These are phyloP conservation scores for Clunio marinus DNA, from an alignment of 2,888 invertebrate genomes.

Conservation along the genomic window DNA sequence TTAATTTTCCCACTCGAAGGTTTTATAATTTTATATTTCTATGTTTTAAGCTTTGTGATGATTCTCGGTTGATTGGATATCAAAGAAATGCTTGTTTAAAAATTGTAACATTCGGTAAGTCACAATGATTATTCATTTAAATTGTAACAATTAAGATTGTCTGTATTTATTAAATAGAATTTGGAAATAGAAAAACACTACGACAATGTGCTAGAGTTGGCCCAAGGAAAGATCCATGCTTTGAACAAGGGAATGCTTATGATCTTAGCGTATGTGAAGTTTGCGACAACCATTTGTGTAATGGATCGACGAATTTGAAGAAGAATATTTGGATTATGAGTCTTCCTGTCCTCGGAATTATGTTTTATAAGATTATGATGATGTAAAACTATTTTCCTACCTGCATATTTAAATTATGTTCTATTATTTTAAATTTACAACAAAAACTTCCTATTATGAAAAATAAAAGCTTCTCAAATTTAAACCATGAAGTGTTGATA, in stretches of 20 bases:
- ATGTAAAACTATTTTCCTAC: too few species aligned
- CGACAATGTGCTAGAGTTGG: conserved; percentile 26
- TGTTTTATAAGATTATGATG: too few species aligned
- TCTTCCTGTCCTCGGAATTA: not conserved
- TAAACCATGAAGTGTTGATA: too few species aligned
- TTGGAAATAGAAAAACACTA: conserved; percentile 33
- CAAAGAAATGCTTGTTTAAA: conserved; percentile 22
- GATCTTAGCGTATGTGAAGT: conserved; percentile 30
- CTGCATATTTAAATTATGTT: too few species aligned
- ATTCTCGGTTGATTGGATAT: conserved; percentile 25
- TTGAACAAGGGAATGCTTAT: conserved; percentile 13
- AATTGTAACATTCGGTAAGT: conserved; percentile 30
- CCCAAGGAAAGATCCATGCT: conserved; percentile 32
- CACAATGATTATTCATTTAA: not conserved
- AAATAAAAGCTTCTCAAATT: too few species aligned
- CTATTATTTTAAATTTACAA: too few species aligned
- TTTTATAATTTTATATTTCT: not conserved
- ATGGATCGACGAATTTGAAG: conserved; percentile 8
- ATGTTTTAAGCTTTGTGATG: conserved; percentile 21
- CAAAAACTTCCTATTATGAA: too few species aligned
- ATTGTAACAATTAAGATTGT: not conserved
- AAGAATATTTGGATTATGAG: not conserved
- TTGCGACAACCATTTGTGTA: conserved; percentile 34
- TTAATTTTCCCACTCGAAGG: conserved; percentile 15
- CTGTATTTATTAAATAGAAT: conserved; percentile 10